Evolutionary conservation across 2,797 vertebrate genomes (phyloP).

Genomic region (Aeoliscus strigatus): DNA sequence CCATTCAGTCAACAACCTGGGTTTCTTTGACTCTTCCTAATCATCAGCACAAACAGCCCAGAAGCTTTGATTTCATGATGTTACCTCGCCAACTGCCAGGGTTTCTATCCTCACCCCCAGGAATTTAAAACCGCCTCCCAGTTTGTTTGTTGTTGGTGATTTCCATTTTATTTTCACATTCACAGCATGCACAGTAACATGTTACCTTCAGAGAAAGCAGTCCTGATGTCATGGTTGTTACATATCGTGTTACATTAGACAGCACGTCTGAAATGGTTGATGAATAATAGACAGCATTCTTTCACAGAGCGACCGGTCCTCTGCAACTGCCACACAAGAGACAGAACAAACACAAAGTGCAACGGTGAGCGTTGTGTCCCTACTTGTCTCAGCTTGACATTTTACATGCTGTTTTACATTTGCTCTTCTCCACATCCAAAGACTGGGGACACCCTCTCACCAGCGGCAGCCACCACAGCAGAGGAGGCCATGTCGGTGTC

Average conservation of each 20-base stretch:
- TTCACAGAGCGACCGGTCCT: conserved; percentile 61
- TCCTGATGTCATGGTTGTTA: conserved; percentile 22
- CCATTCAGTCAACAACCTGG: neutral
- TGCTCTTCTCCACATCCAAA: conserved; percentile 33
- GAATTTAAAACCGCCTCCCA: neutral
- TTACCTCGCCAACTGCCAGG: too few species aligned
- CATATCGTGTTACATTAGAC: conserved; percentile 42
- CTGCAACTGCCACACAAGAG: conserved; percentile 42
- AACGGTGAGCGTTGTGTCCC: conserved; percentile 40
- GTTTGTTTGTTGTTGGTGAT: neutral
- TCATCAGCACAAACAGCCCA: too few species aligned
- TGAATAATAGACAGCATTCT: conserved; percentile 57
- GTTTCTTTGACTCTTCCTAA: neutral
- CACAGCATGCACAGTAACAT: conserved; percentile 37
- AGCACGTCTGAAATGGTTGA: conserved; percentile 36
- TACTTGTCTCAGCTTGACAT: neutral
- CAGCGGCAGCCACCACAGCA: conserved; percentile 85
- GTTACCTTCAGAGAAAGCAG: conserved; percentile 6
- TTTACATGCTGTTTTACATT: neutral
- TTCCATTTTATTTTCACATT: neutral
- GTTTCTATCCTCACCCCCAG: neutral
- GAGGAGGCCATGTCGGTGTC: conserved; percentile 84
- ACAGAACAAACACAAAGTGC: conserved; percentile 52
- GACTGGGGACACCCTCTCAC: conserved; percentile 77
- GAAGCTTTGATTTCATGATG: too few species aligned